phyloP scores from a whole-genome alignment of 2,797 vertebrate species.

The Eleutherodactylus coqui region DNA sequence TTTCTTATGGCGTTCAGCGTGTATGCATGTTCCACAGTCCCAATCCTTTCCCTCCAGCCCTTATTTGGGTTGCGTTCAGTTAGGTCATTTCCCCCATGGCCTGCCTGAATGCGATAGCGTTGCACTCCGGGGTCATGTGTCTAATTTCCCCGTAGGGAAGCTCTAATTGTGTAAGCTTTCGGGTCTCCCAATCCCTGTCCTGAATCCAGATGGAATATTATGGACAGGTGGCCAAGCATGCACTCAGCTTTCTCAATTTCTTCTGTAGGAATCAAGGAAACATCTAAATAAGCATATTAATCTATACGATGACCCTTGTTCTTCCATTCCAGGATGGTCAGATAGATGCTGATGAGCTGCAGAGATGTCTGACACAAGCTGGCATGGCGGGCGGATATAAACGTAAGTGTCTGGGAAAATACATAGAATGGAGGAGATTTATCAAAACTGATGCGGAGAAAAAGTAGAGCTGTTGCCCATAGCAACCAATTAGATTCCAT shows the following conservation, averaged over 20 bases:
- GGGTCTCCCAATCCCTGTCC: too few species aligned
- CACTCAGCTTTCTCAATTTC: not conserved
- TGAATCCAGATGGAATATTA: too few species aligned
- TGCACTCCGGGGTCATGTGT: too few species aligned
- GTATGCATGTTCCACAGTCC: too few species aligned
- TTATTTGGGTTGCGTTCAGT: too few species aligned
- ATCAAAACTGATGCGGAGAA: not conserved
- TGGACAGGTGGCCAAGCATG: not conserved
- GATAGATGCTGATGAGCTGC: slow-evolving; percentile 92
- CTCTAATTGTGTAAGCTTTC: too few species aligned
- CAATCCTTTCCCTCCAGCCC: too few species aligned
- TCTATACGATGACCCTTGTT: not conserved
- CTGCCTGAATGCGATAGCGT: too few species aligned
- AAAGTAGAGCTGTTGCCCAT: not conserved
- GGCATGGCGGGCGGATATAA: slow-evolving; percentile 90
- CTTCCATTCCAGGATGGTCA: slow-evolving; percentile 86
- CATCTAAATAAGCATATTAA: not conserved
- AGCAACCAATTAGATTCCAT: too few species aligned
- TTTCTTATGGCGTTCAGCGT: too few species aligned
- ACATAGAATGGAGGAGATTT: not conserved
- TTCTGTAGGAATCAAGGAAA: not conserved
- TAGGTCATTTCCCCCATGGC: too few species aligned
- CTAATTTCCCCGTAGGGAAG: too few species aligned
- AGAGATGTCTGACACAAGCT: slow-evolving; percentile 91
- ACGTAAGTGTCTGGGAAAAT: slow-evolving; percentile 78